These are phyloP conservation scores for Gryon sp. DNA, from an alignment of 1,140 invertebrate genomes.

Conservation along the genomic window DNA sequence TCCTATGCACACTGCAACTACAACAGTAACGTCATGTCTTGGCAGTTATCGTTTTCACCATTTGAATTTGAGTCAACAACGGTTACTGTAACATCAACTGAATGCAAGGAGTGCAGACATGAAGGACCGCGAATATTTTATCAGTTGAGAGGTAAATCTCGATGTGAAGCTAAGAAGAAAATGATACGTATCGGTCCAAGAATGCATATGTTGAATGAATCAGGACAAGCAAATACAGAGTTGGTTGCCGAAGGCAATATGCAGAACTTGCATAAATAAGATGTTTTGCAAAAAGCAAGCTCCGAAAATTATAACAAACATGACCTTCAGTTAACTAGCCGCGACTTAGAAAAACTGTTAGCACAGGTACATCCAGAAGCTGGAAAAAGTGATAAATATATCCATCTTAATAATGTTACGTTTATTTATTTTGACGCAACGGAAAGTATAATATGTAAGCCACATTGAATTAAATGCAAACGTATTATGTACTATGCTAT, in stretches of 20 bases:
- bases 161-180: not conserved
- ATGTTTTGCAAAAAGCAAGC: not conserved
- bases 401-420: not conserved
- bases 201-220: not conserved
- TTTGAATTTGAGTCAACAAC: no score
- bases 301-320: not conserved
- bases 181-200: not conserved
- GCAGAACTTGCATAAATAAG: not conserved
- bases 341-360: not conserved
- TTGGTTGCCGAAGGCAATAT: not conserved
- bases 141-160: not conserved
- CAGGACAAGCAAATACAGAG: not conserved
- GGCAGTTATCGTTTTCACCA: no score
- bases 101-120: no score
- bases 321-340: not conserved
- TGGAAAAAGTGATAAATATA: not conserved
- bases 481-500: constrained; percentile 2
- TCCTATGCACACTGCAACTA: no score
- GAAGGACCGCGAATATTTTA: no score
- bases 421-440: constrained; percentile 10
- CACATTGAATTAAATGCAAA: not conserved
- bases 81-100: not conserved
- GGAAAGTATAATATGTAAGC: not conserved
- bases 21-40: no score
- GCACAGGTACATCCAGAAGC: not conserved